Conservation (phyloP, 2,797 vertebrate species). For the Enteromius paludinosus region DNA sequence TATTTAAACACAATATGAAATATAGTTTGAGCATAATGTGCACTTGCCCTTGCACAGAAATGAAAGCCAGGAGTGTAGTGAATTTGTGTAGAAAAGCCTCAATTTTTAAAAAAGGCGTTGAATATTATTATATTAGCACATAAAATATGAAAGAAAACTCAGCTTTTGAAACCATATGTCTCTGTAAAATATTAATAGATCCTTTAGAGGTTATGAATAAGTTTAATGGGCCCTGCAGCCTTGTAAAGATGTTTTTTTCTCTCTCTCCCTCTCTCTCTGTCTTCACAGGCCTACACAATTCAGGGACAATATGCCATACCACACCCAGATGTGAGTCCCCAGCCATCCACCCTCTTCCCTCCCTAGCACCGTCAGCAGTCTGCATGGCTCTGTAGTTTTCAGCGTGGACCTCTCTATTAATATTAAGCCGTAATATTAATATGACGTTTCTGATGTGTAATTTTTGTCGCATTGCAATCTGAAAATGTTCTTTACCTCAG, state of each 20-base stretch:
- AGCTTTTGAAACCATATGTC: constrained; percentile 31
- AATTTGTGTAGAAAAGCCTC: background rate
- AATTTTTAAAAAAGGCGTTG: background rate
- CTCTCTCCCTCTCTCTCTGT: constrained; percentile 46
- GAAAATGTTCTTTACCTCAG: constrained; percentile 74
- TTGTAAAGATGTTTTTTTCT: constrained; percentile 39
- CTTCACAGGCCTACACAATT: constrained; percentile 96
- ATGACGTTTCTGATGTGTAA: constrained; percentile 70
- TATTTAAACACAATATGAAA: background rate
- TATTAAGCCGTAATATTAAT: constrained; percentile 87
- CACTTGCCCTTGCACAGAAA: background rate
- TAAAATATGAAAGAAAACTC: constrained; percentile 18
- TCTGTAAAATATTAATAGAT: constrained; percentile 39
- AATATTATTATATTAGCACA: constrained; percentile 11
- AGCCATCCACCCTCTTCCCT: constrained; percentile 54
- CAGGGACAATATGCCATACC: constrained; percentile 99
- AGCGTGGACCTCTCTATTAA: constrained; percentile 81
- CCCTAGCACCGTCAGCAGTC: constrained; percentile 63
- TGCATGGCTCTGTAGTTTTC: constrained; percentile 77
- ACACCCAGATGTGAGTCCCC: constrained; percentile 97
- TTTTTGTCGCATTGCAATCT: constrained; percentile 71
- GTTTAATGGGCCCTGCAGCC: constrained; percentile 26
- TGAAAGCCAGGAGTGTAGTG: background rate
- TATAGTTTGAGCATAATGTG: background rate
- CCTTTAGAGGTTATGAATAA: constrained; percentile 29